A percentile compares a stretch with the other conserved stretches of the same genome.
Conservation (phyloP, 2,888 invertebrate species). For the Hedya salicella region DNA sequence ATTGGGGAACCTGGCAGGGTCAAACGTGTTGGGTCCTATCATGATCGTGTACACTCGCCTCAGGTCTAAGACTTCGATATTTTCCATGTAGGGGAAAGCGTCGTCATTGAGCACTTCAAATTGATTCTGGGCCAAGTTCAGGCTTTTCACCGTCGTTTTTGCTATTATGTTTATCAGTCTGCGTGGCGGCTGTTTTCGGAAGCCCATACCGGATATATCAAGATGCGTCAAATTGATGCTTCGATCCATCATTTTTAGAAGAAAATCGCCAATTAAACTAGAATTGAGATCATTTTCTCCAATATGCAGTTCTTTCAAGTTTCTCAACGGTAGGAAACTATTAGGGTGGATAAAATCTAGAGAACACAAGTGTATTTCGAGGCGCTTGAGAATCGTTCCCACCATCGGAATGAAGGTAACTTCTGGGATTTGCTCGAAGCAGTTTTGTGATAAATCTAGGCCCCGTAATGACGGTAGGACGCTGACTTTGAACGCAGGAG, state of each 20-base stretch:
- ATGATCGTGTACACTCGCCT: constrained; percentile 77
- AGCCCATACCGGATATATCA: constrained; percentile 82
- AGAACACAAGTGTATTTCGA: constrained; percentile 82
- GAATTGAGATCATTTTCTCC: constrained; percentile 83
- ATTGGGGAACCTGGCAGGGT: constrained; percentile 75
- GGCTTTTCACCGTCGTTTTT: constrained; percentile 74
- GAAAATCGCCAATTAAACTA: constrained; percentile 69
- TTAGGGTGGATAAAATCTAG: constrained; percentile 81
- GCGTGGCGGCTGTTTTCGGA: constrained; percentile 78
- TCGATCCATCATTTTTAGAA: constrained; percentile 63
- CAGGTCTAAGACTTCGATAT: constrained; percentile 83
- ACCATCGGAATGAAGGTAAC: constrained; percentile 77
- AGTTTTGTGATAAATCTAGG: constrained; percentile 83
- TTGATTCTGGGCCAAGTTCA: constrained; percentile 82
- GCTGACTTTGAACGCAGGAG: constrained; percentile 69
- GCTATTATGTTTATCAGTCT: constrained; percentile 79
- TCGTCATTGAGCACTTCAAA: constrained; percentile 81
- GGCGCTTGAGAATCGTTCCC: constrained; percentile 70
- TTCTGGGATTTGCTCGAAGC: constrained; percentile 71
- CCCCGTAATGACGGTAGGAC: constrained; percentile 75
- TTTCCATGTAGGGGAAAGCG: constrained; percentile 83
- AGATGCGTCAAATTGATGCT: constrained; percentile 75
- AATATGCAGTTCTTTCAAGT: constrained; percentile 75
- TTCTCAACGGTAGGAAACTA: constrained; percentile 75
- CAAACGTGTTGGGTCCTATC: constrained; percentile 79